These are phyloP conservation scores for Steromphala cineraria DNA, from an alignment of 2,888 invertebrate species.

Conservation along the genomic window DNA sequence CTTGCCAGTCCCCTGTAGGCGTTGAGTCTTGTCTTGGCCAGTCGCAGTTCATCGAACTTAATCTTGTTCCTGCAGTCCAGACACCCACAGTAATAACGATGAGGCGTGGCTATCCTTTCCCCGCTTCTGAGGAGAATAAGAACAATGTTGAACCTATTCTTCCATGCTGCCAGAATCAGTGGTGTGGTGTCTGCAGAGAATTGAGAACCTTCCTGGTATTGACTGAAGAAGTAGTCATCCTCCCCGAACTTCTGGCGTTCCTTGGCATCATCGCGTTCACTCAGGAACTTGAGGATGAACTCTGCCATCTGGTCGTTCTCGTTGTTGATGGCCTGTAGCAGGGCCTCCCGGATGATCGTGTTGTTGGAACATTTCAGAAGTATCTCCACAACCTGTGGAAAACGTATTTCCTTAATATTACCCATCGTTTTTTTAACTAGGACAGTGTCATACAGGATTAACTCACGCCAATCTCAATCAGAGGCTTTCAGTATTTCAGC, in stretches of 20 bases:
- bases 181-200: conserved; percentile 73
- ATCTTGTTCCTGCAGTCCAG: conserved; percentile 64
- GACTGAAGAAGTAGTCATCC: conserved; percentile 59
- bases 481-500: no score
- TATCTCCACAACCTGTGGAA: conserved; percentile 66
- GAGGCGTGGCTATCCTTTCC: conserved; percentile 70
- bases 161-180: conserved; percentile 69
- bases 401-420: not conserved
- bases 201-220: conserved; percentile 66
- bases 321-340: conserved; percentile 70
- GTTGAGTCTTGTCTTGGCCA: conserved; percentile 71
- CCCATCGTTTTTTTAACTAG: no score
- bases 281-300: conserved; percentile 70
- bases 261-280: conserved; percentile 67
- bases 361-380: conserved; percentile 68
- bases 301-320: conserved; percentile 73
- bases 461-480: no score
- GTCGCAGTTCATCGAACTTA: conserved; percentile 71
- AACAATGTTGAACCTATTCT: conserved; percentile 72
- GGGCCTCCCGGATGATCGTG: conserved; percentile 70
- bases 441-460: no score
- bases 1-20: conserved; percentile 71
- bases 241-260: conserved; percentile 60
- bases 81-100: conserved; percentile 70
- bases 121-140: conserved; percentile 67